Percentiles rank a stretch among this genome's conserved stretches.
phyloP scores from a whole-genome alignment of 2,888 invertebrate species.

The Antheraea assamensis region DNA sequence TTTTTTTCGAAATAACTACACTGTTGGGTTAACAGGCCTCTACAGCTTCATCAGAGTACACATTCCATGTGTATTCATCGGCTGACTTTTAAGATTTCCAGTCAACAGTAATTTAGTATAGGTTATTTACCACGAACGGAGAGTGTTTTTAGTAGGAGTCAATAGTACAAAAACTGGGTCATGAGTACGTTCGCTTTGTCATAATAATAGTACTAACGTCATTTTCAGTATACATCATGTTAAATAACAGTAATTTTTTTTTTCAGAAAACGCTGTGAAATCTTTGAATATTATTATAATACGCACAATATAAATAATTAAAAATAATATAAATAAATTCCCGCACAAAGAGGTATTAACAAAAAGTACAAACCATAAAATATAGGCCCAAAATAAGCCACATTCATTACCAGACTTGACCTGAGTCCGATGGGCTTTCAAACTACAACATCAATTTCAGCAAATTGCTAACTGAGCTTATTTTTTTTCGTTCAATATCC shows the following conservation, averaged over 20 bases:
- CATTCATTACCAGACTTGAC: background rate
- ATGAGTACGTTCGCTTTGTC: too few relatives aligned
- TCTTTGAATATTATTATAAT: background rate
- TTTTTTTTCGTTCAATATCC: background rate
- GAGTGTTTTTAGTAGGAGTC: too few relatives aligned
- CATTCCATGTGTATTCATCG: too few relatives aligned
- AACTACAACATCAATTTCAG: background rate
- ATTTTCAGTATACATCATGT: background rate
- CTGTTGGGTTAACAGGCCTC: too few relatives aligned
- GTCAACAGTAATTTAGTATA: too few relatives aligned
- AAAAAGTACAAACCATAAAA: background rate
- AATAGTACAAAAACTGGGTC: too few relatives aligned
- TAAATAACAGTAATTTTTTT: background rate
- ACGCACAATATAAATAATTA: background rate
- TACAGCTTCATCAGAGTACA: too few relatives aligned
- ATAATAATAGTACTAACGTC: too few relatives aligned
- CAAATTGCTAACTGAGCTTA: background rate
- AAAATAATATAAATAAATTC: background rate
- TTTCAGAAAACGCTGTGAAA: background rate
- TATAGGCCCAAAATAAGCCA: slow-evolving; percentile 3
- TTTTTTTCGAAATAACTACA: too few relatives aligned
- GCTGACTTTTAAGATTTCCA: too few relatives aligned
- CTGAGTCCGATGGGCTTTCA: background rate
- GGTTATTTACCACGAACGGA: too few relatives aligned
- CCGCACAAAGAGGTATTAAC: background rate